Evolutionary conservation across 1,140 invertebrate species (phyloP), one percentile per base, ranked within the genome.

Genomic region (Agrilus planipennis): DNA sequence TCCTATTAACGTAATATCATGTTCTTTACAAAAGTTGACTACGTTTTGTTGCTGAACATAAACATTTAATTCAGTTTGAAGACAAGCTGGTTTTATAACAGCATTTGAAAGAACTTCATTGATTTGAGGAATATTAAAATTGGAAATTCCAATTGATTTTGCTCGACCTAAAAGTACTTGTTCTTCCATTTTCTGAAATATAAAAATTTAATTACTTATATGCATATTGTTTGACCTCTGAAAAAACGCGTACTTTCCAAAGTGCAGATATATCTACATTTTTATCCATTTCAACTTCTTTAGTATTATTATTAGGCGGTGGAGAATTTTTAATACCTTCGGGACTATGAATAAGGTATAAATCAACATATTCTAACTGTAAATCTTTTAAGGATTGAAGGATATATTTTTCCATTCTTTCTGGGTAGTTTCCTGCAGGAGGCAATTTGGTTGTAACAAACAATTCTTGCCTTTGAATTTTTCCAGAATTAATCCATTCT

Each of bases 311-410:
- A 53, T 57, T 45, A 42, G 62, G 47, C 42, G 54, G 19, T 52
- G 46, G 52, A 19, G 72, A 49, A 45, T 72, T 68, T 42, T 66
- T 54, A 34, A 77, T 75, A 1, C 71, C 72, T 57, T 84, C 79
- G 0, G 89, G 86, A 21, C 76, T 73, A 48, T 91, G 86, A 39
- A 90, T 70, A 6, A 90, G 62, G 58, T 88, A 90, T 39, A 91
- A 67, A 54, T 91, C 87, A 1, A 91, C 60, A 53, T 90, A 91
- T 39, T 80, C 72, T 39, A 87, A 53, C 42, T 79, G 70, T 15
- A 90, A 60, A 27, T 72, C 75, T 36, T 72, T 60, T 16, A 91
- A 58, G 1, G 85, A 88, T 39, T 78, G 61, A 25, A 75, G 73
- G n/a, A 89, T 57, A 44, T 72, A 81, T 18, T 74, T 74, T 47